Conservation (phyloP, 1,140 invertebrate species). For the Drosophila ananassae region DNA sequence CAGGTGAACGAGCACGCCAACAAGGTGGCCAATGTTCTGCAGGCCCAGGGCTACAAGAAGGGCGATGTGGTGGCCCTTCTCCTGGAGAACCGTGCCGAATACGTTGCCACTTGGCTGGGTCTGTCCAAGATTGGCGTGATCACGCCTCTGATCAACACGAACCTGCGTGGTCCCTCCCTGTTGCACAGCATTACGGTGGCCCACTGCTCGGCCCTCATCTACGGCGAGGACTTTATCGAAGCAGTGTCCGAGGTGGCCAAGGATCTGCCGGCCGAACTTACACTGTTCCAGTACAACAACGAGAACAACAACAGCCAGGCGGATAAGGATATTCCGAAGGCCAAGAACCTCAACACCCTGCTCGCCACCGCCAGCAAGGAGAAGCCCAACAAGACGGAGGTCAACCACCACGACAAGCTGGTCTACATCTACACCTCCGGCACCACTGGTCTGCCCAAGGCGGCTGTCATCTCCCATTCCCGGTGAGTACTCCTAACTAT, state of each 20-base stretch:
- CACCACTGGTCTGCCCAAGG: constrained; percentile 95
- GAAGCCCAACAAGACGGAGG: constrained; percentile 59
- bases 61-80: constrained; percentile 95
- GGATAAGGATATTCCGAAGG: constrained; percentile 42
- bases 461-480: constrained; percentile 92
- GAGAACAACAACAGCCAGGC: constrained; percentile 72
- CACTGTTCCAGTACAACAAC: constrained; percentile 86
- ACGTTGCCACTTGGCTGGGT: constrained; percentile 94
- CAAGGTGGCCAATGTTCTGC: constrained; percentile 92
- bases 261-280: constrained; percentile 51
- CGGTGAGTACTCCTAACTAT: constrained; percentile 73
- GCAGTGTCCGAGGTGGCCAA: constrained; percentile 56
- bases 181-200: constrained; percentile 94
- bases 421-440: constrained; percentile 95
- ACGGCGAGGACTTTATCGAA: constrained; percentile 86
- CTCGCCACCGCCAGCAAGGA: constrained; percentile 53
- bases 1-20: constrained; percentile 94
- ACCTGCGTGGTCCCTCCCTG: constrained; percentile 91
- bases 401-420: constrained; percentile 86
- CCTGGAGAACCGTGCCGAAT: constrained; percentile 96
- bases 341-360: constrained; percentile 66
- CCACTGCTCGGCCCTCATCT: constrained; percentile 92
- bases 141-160: constrained; percentile 96
- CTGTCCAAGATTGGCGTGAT: constrained; percentile 95
- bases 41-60: constrained; percentile 89